Base-by-base conservation (phyloP, 2,797 vertebrate species). In the Catamblyrhynchus diadema region DNA sequence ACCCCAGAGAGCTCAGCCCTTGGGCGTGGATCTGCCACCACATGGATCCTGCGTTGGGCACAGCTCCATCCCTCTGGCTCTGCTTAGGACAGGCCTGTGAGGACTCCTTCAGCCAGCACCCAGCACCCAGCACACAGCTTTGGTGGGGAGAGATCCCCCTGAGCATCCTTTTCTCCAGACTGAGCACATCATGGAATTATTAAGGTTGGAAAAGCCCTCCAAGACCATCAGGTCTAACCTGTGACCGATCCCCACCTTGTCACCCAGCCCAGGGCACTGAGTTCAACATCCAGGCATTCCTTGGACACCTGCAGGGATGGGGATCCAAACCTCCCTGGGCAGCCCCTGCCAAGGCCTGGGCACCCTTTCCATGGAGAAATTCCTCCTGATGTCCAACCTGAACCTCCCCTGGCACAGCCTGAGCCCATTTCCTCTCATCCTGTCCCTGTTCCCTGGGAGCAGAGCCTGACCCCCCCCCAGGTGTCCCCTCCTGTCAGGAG, bases 241-340 rank as follows among this genome's bases (percentile, higher is more conserved):
- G 19, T 30, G 27, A 1, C 27, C 9, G 0, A 41, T 41, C 6
- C 59, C 59, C 19, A 61, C 37, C 37, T 8, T 21, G 37, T 21
- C 19, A 59, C 12, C 25, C 37, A 39, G 8, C 18, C 25, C 25
- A 14, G 2, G 1, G 37, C 57, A 30, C 37, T 10, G 27, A 41
- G 37, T 60, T 9, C 27, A 0, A 41, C 0, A 0, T 61, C 37
- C 27, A 61, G 59, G 5, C 7, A 2, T 41, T 20, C 59, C 37
- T 21, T 41, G 59, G 18, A 60, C 59, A 39, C 27, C 37, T 30
- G 3, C 37, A 61, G 37, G 13, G 7, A 39, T 60, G 37, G 18
- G 19, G 0, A 41, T 41, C 19, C 37, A 61, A 22, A 61, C 19
- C 19, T 41, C 59, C 27, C 9, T 39, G 57, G 9, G 37, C 27